phyloP scores from a whole-genome alignment of 1,140 invertebrate species.

The Leptoteleia sp. region DNA sequence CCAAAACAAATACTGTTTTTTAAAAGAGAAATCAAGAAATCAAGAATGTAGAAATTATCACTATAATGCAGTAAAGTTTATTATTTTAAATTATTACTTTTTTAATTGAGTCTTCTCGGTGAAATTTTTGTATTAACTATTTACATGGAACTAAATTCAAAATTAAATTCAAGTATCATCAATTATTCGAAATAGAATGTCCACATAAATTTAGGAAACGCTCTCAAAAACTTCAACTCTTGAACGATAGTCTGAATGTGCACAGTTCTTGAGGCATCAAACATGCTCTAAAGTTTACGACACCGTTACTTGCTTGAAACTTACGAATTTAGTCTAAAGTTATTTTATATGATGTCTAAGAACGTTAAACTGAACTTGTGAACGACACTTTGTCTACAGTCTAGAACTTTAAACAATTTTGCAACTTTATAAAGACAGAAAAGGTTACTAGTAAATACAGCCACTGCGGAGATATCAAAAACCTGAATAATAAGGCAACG shows the following conservation, averaged over 20 bases:
- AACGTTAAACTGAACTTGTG: slow-evolving; percentile 34
- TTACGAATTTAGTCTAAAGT: slow-evolving; percentile 33
- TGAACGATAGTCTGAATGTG: slow-evolving; percentile 13
- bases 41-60: no score
- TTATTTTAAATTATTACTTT: no score
- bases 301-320: slow-evolving; percentile 27
- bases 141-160: no score
- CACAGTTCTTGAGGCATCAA: slow-evolving; percentile 15
- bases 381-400: slow-evolving; percentile 76
- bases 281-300: slow-evolving; percentile 32
- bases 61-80: no score
- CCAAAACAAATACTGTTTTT: no score
- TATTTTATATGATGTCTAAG: slow-evolving; percentile 40
- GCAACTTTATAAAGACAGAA: slow-evolving; percentile 9
- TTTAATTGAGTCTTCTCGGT: no score
- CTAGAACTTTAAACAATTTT: slow-evolving; percentile 21
- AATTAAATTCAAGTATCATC: background rate
- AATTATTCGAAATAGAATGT: background rate
- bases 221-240: slow-evolving; percentile 79
- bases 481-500: background rate
- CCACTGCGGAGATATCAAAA: background rate
- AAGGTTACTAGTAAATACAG: slow-evolving; percentile 8
- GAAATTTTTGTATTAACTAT: no score
- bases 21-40: no score
- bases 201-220: slow-evolving; percentile 2